phyloP scores from a whole-genome alignment of 2,113 vertebrate species.

The Xiphophorus maculatus region DNA sequence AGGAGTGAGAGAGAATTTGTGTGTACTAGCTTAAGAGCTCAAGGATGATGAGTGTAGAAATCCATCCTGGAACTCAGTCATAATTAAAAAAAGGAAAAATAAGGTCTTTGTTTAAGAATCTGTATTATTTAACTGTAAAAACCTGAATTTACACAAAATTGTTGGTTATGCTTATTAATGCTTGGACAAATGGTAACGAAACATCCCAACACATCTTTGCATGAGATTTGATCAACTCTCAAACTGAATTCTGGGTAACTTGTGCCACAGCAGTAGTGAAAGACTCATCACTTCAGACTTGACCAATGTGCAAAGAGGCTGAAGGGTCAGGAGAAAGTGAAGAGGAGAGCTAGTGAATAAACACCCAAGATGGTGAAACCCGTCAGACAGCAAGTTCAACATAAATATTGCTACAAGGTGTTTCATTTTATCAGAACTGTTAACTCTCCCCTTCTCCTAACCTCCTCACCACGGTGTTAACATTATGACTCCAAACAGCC shows the following conservation, averaged over 20 bases:
- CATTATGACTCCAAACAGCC: constrained; percentile 39
- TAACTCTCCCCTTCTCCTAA: constrained; percentile 28
- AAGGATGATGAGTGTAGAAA: not conserved
- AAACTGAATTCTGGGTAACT: constrained; percentile 41
- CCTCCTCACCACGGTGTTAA: constrained; percentile 40
- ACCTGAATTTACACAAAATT: not conserved
- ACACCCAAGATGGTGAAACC: constrained; percentile 33
- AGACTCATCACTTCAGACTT: constrained; percentile 57
- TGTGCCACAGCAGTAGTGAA: constrained; percentile 56
- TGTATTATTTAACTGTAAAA: not conserved
- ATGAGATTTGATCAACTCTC: not conserved
- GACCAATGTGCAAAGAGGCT: constrained; percentile 49
- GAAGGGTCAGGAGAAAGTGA: constrained; percentile 39
- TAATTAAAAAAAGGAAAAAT: not conserved
- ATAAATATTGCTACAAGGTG: constrained; percentile 48
- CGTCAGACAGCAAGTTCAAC: constrained; percentile 41
- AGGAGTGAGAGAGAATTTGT: not conserved
- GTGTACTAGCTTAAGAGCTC: not conserved
- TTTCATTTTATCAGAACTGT: constrained; percentile 51
- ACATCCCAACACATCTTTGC: not conserved
- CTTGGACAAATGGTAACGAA: not conserved
- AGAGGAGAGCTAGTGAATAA: not conserved
- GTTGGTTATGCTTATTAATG: not conserved
- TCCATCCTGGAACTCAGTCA: not conserved
- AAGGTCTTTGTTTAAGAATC: no score